Evolutionary conservation across 1,140 invertebrate genomes (phyloP).

Genomic region (Himalopsyche phryganea): DNA sequence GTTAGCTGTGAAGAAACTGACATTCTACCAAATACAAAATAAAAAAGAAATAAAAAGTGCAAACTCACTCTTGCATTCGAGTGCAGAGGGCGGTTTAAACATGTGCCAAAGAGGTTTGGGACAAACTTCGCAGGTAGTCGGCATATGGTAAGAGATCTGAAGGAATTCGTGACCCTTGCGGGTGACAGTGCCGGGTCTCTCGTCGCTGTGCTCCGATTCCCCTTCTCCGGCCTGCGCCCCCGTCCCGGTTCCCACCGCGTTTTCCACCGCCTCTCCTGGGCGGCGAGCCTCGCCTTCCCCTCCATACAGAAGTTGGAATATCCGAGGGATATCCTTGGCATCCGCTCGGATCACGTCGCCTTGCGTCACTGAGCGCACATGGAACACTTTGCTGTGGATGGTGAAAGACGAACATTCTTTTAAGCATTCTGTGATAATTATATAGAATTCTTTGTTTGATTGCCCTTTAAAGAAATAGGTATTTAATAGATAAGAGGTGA

Average conservation of each 20-base stretch:
- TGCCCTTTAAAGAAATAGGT: too few relatives aligned
- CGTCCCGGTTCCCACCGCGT: constrained; percentile 11
- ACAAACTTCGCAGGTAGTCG: constrained; percentile 96
- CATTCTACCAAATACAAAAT: too few relatives aligned
- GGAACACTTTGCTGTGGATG: constrained; percentile 91
- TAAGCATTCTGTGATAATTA: too few relatives aligned
- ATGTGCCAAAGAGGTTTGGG: constrained; percentile 95
- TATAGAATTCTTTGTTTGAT: too few relatives aligned
- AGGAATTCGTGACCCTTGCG: constrained; percentile 97
- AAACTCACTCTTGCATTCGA: constrained; percentile 89
- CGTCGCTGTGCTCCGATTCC: constrained; percentile 47
- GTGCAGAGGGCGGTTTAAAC: constrained; percentile 91
- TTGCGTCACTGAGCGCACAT: constrained; percentile 96
- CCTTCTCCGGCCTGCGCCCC: constrained; percentile 34
- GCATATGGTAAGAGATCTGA: constrained; percentile 95
- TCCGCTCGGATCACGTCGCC: constrained; percentile 97
- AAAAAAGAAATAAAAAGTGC: neutral
- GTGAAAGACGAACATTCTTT: too few relatives aligned
- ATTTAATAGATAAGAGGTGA: too few relatives aligned
- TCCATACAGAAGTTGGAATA: constrained; percentile 94
- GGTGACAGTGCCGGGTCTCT: constrained; percentile 75
- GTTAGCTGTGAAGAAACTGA: too few relatives aligned
- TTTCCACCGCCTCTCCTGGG: constrained; percentile 64
- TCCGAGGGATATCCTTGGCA: constrained; percentile 97
- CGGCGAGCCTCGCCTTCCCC: constrained; percentile 89